A percentile compares a stretch with the other conserved stretches of the same genome.
Conservation (phyloP, 92 coral and sea anemone genomes). For the Zoanthus gigantus region DNA sequence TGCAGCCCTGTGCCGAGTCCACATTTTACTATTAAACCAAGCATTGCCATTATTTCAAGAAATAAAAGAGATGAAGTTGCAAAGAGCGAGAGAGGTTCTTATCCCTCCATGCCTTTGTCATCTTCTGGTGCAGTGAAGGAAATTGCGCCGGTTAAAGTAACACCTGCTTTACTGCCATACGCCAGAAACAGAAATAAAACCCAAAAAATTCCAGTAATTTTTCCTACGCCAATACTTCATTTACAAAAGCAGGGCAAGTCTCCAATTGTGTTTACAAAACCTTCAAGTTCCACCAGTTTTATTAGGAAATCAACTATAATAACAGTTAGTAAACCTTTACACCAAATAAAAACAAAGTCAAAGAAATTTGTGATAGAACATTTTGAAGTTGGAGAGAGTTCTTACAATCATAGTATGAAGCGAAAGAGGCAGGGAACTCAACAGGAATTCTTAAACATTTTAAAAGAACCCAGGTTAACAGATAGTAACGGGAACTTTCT, state of each 20-base stretch:
- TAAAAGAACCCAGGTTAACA: neutral
- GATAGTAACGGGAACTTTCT: neutral
- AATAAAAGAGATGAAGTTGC: conserved; percentile 67
- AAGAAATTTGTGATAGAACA: neutral
- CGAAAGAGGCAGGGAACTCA: neutral
- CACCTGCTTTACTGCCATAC: neutral
- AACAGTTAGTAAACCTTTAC: neutral
- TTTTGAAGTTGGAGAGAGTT: neutral
- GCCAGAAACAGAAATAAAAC: neutral
- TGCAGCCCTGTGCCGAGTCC: conserved; percentile 83
- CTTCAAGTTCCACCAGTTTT: neutral
- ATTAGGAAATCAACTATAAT: neutral
- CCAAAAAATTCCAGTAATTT: neutral
- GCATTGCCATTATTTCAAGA: conserved; percentile 75
- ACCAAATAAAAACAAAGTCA: neutral
- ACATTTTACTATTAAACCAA: conserved; percentile 78
- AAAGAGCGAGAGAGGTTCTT: neutral
- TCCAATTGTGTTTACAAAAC: neutral
- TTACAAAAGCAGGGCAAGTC: neutral
- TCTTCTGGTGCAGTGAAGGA: neutral
- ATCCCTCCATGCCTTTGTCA: neutral
- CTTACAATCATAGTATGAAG: neutral
- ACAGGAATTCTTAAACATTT: neutral
- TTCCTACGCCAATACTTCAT: neutral
- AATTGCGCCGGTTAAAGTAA: neutral